These are phyloP conservation scores for Tenualosa thibaudeaui DNA, from an alignment of 2,797 vertebrate genomes.

Conservation along the genomic window DNA sequence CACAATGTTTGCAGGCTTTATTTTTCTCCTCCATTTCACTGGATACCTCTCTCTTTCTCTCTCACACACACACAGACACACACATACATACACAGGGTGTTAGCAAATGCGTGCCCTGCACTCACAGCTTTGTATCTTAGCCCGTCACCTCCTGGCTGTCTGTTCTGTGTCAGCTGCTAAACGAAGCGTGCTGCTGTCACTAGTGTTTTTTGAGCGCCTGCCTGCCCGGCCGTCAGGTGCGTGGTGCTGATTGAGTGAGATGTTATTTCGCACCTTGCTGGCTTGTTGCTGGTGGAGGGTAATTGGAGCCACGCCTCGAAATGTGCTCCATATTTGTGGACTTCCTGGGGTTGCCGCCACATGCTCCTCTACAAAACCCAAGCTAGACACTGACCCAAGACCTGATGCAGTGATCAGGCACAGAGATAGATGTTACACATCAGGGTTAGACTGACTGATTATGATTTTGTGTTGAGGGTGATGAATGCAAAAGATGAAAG, in stretches of 20 bases:
- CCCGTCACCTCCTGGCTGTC: neutral
- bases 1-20: neutral
- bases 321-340: slow-evolving; percentile 23
- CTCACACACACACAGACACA: too few species aligned
- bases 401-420: neutral
- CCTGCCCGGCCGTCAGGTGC: neutral
- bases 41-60: neutral
- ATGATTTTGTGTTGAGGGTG: neutral
- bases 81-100: neutral
- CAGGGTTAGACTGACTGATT: neutral
- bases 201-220: neutral
- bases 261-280: neutral
- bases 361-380: neutral
- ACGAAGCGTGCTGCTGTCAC: slow-evolving; percentile 6
- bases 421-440: neutral
- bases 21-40: neutral
- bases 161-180: slow-evolving; percentile 14
- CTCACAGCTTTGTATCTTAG: neutral
- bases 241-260: neutral
- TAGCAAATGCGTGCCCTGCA: neutral
- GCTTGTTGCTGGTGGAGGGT: neutral
- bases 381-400: neutral
- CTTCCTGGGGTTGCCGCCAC: slow-evolving; percentile 7
- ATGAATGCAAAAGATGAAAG: neutral
- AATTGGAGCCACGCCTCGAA: slow-evolving; percentile 8